Evolutionary conservation across 2,888 invertebrate genomes (phyloP).

Genomic region (Himalopsyche anomala): DNA sequence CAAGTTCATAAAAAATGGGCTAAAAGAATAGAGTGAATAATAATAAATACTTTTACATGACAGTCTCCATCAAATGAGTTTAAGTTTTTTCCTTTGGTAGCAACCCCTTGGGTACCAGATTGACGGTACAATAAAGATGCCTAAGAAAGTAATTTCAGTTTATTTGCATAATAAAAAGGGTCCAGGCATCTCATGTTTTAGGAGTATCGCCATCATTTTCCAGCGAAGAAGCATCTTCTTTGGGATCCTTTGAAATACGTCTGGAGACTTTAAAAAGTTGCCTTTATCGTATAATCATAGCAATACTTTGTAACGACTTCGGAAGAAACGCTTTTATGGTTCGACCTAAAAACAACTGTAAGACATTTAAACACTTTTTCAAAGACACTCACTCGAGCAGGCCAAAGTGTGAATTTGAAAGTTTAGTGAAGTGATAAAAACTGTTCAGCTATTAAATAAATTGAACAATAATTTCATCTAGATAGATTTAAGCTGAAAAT

Average conservation of each 20-base stretch:
- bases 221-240: constrained; percentile 47
- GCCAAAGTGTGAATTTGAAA: constrained; percentile 34
- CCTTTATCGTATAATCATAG: constrained; percentile 55
- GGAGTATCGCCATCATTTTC: constrained; percentile 4
- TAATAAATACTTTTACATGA: background rate
- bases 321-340: constrained; percentile 27
- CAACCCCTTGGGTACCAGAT: constrained; percentile 27
- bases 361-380: constrained; percentile 43
- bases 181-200: constrained; percentile 33
- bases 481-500: background rate
- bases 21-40: background rate
- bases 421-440: constrained; percentile 21
- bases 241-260: constrained; percentile 7
- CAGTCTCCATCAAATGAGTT: background rate
- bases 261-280: constrained; percentile 50
- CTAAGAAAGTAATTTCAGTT: constrained; percentile 48
- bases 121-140: constrained; percentile 24
- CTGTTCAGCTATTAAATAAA: background rate
- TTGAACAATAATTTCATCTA: background rate
- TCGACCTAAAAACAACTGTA: constrained; percentile 46
- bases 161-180: constrained; percentile 48
- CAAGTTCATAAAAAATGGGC: too few relatives aligned
- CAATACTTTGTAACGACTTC: constrained; percentile 54
- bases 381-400: background rate
- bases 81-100: constrained; percentile 4